Conservation (phyloP, 2,113 vertebrate species). For the Platysternon megacephalum region DNA sequence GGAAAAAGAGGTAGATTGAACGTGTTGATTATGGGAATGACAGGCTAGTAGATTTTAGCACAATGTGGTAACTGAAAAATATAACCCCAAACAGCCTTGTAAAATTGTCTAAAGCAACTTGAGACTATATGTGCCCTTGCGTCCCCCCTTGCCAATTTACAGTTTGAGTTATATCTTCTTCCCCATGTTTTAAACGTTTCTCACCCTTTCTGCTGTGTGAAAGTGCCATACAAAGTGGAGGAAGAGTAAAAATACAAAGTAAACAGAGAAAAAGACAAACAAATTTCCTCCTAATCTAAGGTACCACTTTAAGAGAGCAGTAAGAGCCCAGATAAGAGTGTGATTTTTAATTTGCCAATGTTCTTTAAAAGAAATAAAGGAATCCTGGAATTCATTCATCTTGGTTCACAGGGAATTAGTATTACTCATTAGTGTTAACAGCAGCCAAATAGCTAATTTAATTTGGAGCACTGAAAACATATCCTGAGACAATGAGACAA, state of each 20-base stretch:
- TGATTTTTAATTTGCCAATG: neutral
- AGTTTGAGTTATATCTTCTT: neutral
- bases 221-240: neutral
- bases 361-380: neutral
- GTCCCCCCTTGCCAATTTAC: neutral
- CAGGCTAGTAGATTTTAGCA: neutral
- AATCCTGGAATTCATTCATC: neutral
- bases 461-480: too few relatives aligned
- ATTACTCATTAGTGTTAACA: neutral
- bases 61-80: neutral
- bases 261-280: too few relatives aligned
- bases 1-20: too few relatives aligned
- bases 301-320: neutral
- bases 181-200: neutral
- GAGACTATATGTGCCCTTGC: too few relatives aligned
- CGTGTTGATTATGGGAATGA: neutral
- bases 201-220: neutral
- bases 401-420: neutral
- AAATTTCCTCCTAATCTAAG: too few relatives aligned
- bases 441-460: too few relatives aligned
- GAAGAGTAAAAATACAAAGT: too few relatives aligned
- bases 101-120: neutral
- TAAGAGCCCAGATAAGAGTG: neutral
- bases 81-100: neutral
- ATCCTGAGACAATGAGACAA: too few relatives aligned